Base-by-base conservation (phyloP, 2,888 invertebrate genomes). In the Cheilosia vernalis region DNA sequence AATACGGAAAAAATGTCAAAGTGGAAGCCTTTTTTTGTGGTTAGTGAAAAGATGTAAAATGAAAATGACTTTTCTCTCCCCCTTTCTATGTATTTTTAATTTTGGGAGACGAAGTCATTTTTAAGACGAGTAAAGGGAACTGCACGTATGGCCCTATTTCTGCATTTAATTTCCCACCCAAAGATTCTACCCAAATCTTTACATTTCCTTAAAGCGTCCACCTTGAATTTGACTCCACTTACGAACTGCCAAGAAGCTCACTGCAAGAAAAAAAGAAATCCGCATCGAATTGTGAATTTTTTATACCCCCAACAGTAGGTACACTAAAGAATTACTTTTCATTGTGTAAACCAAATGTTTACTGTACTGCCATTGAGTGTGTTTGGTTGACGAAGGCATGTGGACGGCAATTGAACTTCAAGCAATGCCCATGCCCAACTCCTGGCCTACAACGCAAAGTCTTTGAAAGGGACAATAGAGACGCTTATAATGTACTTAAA, bases 341-440 rank as follows among this genome's bases (percentile, higher is more conserved):
- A 73, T 64, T 73, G 73, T 73, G 24, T 44, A 33, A 63, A 19
- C 33, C 55, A 63, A 55, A 44, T 61, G 55, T 63, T 55, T 47
- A 37, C 56, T 40, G 53, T 42, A 19, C 37, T 56, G 44, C 55
- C 44, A 47, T 55, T 5, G n/a, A 51, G 40, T 51, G 44, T 64
- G 40, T 56, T 67, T 13, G 64, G 33, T 66, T 51, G 66, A 47
- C 58, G 51, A 55, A 66, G 66, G 74, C 63, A 67, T 49, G 42
- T 76, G 53, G 58, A 76, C 30, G 76, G 81, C 64, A 81, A 76
- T 70, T 81, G 60, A 70, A 66, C 56, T 60, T 49, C 56, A 44
- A 49, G 63, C 51, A 63, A 69, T 74, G 37, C 51, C 49, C 66
- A 69, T 74, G 37, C 51, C 49, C 66, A 42, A 51, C 44, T 72